These are phyloP conservation scores for Miichthys miiuy DNA, from an alignment of 2,797 vertebrate species.

Conservation along the genomic window DNA sequence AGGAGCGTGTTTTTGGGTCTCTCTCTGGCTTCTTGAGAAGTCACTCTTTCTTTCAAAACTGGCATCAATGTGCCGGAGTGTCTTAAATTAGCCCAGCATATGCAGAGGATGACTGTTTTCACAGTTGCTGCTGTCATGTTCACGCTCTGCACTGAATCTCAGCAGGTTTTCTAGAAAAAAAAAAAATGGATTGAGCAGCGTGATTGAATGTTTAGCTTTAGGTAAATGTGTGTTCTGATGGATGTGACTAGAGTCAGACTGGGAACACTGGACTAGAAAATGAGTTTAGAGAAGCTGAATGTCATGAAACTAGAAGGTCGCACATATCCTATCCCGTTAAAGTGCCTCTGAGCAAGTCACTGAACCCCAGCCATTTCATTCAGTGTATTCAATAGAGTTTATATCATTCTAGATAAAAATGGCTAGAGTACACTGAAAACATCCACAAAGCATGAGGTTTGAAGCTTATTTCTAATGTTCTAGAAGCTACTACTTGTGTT, in stretches of 20 bases:
- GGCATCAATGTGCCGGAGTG: conserved; percentile 21
- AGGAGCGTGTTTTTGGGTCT: background rate
- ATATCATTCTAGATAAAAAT: background rate
- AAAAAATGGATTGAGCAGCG: conserved; percentile 3
- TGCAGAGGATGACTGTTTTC: conserved; percentile 72
- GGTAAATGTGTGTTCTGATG: background rate
- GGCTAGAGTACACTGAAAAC: background rate
- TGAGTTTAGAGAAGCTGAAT: background rate
- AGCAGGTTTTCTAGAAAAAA: conserved; percentile 46
- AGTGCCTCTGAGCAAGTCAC: background rate
- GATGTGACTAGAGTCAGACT: background rate
- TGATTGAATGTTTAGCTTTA: conserved; percentile 26
- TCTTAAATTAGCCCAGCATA: conserved; percentile 70
- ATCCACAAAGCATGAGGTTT: background rate
- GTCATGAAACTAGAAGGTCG: background rate
- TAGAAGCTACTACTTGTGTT: background rate
- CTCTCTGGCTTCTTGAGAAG: background rate
- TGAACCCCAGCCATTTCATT: background rate
- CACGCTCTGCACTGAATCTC: conserved; percentile 58
- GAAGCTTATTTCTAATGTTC: background rate
- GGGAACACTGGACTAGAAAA: conserved; percentile 5
- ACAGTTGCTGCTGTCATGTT: conserved; percentile 67
- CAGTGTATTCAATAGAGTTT: background rate
- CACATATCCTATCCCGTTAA: background rate
- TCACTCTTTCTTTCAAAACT: conserved; percentile 26